Evolutionary conservation across 35 echinoderm and acorn worm genomes (phyloP).

Genomic region (Amphiura filiformis): DNA sequence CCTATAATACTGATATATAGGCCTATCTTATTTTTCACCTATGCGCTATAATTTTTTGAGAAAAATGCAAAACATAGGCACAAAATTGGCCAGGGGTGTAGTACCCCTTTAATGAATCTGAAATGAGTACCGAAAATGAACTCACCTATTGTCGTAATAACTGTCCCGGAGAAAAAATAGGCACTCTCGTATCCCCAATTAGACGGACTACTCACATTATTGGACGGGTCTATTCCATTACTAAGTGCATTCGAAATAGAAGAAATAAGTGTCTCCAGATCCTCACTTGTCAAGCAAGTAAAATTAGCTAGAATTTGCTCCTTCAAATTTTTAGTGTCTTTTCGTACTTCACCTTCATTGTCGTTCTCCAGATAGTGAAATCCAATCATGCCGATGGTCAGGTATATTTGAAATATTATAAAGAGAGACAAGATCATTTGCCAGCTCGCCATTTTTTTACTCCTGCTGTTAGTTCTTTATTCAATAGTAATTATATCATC

Average conservation of each 20-base stretch:
- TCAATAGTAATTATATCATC: too few species aligned
- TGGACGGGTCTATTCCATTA: constrained; percentile 7
- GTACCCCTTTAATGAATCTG: too few species aligned
- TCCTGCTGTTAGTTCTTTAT: too few species aligned
- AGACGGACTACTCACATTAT: constrained; percentile 38
- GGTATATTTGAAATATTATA: constrained; percentile 62
- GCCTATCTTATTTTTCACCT: too few species aligned
- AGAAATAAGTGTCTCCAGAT: constrained; percentile 1
- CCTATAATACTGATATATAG: too few species aligned
- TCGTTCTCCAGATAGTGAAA: constrained; percentile 59
- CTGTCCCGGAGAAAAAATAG: constrained; percentile 91
- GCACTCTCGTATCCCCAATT: constrained; percentile 86
- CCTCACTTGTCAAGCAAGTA: constrained; percentile 15
- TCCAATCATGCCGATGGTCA: constrained; percentile 60
- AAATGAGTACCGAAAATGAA: too few species aligned
- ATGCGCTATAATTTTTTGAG: too few species aligned
- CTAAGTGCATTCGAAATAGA: not conserved
- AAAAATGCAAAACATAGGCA: too few species aligned
- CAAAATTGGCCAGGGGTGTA: too few species aligned
- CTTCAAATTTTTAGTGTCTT: not conserved
- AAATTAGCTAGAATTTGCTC: constrained; percentile 32
- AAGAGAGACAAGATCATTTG: constrained; percentile 46
- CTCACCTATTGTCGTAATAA: constrained; percentile 95
- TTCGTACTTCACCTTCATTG: not conserved
- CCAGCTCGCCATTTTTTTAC: constrained; percentile 63